A percentile compares a stretch with the other conserved stretches of the same genome.
phyloP scores from a whole-genome alignment of 2,797 vertebrate genomes.

The Gastrophryne carolinensis region DNA sequence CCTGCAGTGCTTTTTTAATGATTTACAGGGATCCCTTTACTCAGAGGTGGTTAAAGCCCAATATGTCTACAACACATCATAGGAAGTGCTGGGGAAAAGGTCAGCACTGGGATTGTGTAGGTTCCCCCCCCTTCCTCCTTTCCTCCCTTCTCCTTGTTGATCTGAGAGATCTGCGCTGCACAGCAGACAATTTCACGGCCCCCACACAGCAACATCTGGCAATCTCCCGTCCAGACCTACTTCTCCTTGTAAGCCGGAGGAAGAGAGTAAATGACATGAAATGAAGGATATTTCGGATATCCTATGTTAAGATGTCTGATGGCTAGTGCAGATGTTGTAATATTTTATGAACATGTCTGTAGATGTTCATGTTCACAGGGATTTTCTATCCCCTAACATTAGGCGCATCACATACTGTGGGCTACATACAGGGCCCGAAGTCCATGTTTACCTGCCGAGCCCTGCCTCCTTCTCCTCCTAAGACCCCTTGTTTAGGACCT shows the following conservation, averaged over 20 bases:
- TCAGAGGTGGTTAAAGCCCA: constrained; percentile 44
- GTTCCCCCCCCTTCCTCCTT: background rate
- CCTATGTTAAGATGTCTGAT: constrained; percentile 35
- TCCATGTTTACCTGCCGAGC: too few relatives aligned
- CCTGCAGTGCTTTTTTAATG: constrained; percentile 48
- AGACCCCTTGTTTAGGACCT: too few relatives aligned
- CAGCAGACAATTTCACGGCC: constrained; percentile 49
- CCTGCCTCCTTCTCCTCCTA: too few relatives aligned
- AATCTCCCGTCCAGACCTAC: constrained; percentile 38
- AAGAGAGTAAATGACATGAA: constrained; percentile 43
- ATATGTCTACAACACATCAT: constrained; percentile 42
- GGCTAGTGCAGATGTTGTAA: constrained; percentile 37
- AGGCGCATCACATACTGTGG: too few relatives aligned
- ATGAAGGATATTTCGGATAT: constrained; percentile 45
- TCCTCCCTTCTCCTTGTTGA: constrained; percentile 46
- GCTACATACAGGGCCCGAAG: too few relatives aligned
- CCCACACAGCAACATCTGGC: constrained; percentile 50
- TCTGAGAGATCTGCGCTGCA: constrained; percentile 37
- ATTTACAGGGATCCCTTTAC: constrained; percentile 40
- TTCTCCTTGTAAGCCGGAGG: constrained; percentile 30
- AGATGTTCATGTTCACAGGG: constrained; percentile 4
- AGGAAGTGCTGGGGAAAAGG: constrained; percentile 41
- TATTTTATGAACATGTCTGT: constrained; percentile 33
- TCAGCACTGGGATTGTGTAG: constrained; percentile 19
- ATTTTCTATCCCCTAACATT: background rate